These are phyloP conservation scores for Lepidonotus clava DNA, from an alignment of 2,888 invertebrate genomes.

Conservation along the genomic window DNA sequence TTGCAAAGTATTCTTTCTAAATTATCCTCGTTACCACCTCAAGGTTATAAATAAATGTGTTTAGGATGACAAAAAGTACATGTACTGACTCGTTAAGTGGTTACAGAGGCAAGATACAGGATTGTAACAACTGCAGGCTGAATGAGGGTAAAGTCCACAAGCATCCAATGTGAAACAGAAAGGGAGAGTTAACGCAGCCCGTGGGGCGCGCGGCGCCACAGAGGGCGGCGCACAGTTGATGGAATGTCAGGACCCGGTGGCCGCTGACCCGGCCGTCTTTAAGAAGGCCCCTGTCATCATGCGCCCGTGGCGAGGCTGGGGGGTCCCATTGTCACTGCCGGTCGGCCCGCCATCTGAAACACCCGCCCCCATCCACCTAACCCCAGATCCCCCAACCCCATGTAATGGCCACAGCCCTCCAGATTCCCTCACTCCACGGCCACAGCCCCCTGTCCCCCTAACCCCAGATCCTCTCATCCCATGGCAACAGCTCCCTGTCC, in stretches of 20 bases:
- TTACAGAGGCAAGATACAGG: too few relatives aligned
- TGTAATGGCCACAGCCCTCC: background rate
- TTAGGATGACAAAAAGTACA: too few relatives aligned
- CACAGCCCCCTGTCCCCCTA: too few relatives aligned
- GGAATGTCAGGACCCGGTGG: background rate
- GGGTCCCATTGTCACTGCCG: slow-evolving; percentile 3
- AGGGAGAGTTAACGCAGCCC: background rate
- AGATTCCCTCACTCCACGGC: too few relatives aligned
- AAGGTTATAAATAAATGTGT: too few relatives aligned
- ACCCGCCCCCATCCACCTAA: background rate
- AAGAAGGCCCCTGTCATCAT: slow-evolving; percentile 34
- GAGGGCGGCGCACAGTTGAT: background rate
- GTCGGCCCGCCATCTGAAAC: background rate
- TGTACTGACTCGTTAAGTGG: too few relatives aligned
- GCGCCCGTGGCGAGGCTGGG: slow-evolving; percentile 32
- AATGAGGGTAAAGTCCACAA: too few relatives aligned
- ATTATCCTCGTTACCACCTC: too few relatives aligned
- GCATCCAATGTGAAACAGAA: background rate
- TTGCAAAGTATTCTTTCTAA: too few relatives aligned
- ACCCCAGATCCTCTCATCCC: background rate
- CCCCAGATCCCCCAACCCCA: too few relatives aligned
- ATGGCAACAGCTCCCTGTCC: background rate
- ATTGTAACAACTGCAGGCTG: too few relatives aligned
- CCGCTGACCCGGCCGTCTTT: slow-evolving; percentile 23
- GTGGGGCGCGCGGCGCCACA: background rate